Conservation (phyloP, 2,888 invertebrate species). For the Sphaeridia pumilis region DNA sequence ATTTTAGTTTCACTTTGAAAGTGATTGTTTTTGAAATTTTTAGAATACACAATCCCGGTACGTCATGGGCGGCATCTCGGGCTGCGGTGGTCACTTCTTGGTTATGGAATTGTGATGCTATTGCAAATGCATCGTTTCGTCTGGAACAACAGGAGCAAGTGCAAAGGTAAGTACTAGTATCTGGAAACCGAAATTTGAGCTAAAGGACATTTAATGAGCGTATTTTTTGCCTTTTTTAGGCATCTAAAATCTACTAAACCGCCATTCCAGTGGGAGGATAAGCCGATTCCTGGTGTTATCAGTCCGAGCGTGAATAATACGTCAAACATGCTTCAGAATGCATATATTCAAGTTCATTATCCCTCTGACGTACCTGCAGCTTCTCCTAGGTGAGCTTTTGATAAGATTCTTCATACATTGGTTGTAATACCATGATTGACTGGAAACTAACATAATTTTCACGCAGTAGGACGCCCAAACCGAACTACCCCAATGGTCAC, state of each 20-base stretch:
- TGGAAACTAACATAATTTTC: background rate
- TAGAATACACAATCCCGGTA: constrained; percentile 5
- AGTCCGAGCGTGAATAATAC: constrained; percentile 8
- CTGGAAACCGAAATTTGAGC: background rate
- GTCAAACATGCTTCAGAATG: constrained; percentile 11
- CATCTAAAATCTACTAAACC: constrained; percentile 15
- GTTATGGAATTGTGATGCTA: constrained; percentile 19
- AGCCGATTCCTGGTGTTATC: constrained; percentile 5
- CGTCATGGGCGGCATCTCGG: constrained; percentile 11
- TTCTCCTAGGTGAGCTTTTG: constrained; percentile 9
- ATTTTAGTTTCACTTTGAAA: background rate
- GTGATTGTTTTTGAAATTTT: background rate
- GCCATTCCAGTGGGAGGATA: constrained; percentile 16
- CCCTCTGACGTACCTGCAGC: constrained; percentile 13
- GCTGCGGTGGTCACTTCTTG: constrained; percentile 13
- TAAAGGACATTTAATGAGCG: background rate
- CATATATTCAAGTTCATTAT: constrained; percentile 12
- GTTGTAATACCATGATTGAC: no score
- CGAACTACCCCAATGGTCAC: constrained; percentile 12
- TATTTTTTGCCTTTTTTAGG: constrained; percentile 4
- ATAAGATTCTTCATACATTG: background rate
- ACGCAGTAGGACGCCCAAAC: constrained; percentile 7
- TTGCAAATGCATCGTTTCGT: constrained; percentile 15
- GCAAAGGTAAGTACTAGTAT: constrained; percentile 5
- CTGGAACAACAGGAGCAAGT: constrained; percentile 18